phyloP scores from a whole-genome alignment of 2,113 vertebrate species.

The Candoia aspera region DNA sequence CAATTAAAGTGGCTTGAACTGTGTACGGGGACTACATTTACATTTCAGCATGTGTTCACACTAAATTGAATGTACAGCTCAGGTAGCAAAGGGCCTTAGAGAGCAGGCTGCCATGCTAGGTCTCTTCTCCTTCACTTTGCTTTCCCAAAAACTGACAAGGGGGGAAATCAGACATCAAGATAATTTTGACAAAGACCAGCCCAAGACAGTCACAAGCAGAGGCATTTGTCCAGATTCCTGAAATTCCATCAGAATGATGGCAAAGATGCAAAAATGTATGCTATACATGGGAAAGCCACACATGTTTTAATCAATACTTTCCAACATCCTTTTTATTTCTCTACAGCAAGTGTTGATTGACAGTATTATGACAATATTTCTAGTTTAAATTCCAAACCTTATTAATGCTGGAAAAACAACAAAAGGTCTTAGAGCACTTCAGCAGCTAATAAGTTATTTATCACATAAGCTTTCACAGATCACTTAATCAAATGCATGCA shows the following conservation, averaged over 20 bases:
- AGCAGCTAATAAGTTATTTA: background rate
- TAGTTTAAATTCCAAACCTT: background rate
- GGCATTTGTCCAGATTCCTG: slow-evolving; percentile 23
- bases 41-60: background rate
- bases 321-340: slow-evolving; percentile 40
- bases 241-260: slow-evolving; percentile 23
- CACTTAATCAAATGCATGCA: background rate
- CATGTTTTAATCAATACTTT: slow-evolving; percentile 58
- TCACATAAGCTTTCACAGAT: background rate
- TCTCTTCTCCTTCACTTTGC: too few species aligned
- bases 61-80: background rate
- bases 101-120: background rate
- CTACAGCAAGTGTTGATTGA: slow-evolving; percentile 33
- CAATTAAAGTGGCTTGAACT: background rate
- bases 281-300: slow-evolving; percentile 39
- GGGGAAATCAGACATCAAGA: background rate
- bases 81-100: background rate
- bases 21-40: background rate
- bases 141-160: background rate
- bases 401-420: background rate
- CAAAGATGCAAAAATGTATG: background rate
- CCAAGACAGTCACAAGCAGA: background rate
- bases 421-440: background rate
- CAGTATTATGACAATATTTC: slow-evolving; percentile 11
- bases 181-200: slow-evolving; percentile 1